phyloP scores from a whole-genome alignment of 2,797 vertebrate species.

The Leuciscus waleckii region DNA sequence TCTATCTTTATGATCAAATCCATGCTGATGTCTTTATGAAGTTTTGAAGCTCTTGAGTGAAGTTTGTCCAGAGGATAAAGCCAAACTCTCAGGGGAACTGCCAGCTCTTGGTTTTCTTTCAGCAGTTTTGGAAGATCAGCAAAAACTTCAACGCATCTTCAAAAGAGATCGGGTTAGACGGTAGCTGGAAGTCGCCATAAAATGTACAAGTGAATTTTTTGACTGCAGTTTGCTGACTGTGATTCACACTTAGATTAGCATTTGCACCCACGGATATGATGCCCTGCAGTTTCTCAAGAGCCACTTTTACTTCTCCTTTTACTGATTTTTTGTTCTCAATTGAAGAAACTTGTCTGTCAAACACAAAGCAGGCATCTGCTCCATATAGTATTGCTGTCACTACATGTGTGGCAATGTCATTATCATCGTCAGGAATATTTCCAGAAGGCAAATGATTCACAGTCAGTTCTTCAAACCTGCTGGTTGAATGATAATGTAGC shows the following conservation, averaged over 20 bases:
- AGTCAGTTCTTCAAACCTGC: too few species aligned
- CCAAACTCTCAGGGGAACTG: not conserved
- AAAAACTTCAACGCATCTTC: not conserved
- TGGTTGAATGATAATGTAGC: too few species aligned
- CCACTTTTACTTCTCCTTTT: not conserved
- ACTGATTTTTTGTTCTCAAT: not conserved
- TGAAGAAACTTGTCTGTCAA: not conserved
- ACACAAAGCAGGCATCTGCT: not conserved
- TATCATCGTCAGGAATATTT: too few species aligned
- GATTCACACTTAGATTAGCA: not conserved
- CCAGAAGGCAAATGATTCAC: too few species aligned
- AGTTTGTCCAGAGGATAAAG: not conserved
- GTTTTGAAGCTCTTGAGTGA: not conserved
- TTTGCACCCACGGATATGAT: not conserved
- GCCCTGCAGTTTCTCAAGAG: not conserved
- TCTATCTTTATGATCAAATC: not conserved
- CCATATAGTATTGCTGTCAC: too few species aligned
- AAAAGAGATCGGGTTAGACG: not conserved
- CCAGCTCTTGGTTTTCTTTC: not conserved
- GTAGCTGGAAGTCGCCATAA: not conserved
- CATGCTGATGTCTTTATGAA: not conserved
- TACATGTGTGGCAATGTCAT: too few species aligned
- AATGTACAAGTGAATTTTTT: not conserved
- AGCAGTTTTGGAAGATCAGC: not conserved
- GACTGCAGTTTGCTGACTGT: not conserved